A percentile compares a stretch with the other conserved stretches of the same genome.
Conservation (phyloP, 1,140 invertebrate species). For the Sminthurinus signatus region DNA sequence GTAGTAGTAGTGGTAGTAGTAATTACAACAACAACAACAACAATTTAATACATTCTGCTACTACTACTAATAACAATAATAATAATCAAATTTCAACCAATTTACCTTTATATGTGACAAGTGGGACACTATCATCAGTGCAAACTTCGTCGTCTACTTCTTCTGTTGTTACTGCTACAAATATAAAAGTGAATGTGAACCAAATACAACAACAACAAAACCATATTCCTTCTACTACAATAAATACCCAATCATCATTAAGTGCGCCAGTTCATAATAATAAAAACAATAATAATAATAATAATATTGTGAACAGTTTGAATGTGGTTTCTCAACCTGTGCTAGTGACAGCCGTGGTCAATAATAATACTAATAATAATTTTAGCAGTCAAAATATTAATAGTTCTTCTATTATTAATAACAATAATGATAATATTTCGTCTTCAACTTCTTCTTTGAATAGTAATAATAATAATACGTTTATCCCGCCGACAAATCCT, state of each 20-base stretch:
- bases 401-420: conserved; percentile 17
- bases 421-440: background rate
- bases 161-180: background rate
- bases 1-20: too few relatives aligned
- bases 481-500: conserved; percentile 5
- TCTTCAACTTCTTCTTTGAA: background rate
- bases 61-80: conserved; percentile 3
- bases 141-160: conserved; percentile 10
- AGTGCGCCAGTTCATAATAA: background rate
- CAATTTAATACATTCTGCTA: background rate
- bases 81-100: too few relatives aligned
- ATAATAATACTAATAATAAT: conserved; percentile 13
- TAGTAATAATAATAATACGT: conserved; percentile 4
- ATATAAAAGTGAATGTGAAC: conserved; percentile 21
- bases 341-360: conserved; percentile 15
- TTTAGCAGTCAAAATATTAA: conserved; percentile 17
- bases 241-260: conserved; percentile 7
- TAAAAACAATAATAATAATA: conserved; percentile 2
- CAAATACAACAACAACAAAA: too few relatives aligned
- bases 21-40: background rate
- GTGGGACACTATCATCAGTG: background rate
- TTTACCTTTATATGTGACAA: background rate
- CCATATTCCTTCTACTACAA: conserved; percentile 11
- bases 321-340: conserved; percentile 9
- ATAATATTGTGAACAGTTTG: background rate